Conservation (phyloP, 2,888 invertebrate species). For the Spodoptera picta region DNA sequence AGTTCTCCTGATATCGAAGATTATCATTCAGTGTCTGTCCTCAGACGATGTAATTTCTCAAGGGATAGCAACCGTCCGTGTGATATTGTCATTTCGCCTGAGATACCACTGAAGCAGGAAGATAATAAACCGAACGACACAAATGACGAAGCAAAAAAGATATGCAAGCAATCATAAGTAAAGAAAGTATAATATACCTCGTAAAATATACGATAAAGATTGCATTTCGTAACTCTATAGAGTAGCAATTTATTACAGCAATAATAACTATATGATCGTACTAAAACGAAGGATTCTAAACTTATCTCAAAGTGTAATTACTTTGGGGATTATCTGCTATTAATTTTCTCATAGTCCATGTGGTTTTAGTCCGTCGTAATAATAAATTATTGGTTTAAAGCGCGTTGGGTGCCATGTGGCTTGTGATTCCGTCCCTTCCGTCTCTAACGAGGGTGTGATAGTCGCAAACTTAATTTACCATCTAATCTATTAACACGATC, state of each 20-base stretch:
- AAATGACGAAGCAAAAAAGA: too few relatives aligned
- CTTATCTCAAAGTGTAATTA: conserved; percentile 54
- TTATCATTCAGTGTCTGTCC: too few relatives aligned
- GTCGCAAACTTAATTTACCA: conserved; percentile 72
- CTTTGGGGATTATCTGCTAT: conserved; percentile 65
- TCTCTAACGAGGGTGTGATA: conserved; percentile 75
- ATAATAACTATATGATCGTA: conserved; percentile 25
- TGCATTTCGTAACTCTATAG: conserved; percentile 14
- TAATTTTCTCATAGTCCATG: conserved; percentile 64
- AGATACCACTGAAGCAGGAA: too few relatives aligned
- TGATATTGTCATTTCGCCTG: too few relatives aligned
- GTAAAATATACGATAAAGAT: conserved; percentile 17
- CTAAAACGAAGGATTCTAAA: conserved; percentile 40
- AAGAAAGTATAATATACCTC: too few relatives aligned
- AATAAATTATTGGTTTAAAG: conserved; percentile 71
- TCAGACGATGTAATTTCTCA: too few relatives aligned
- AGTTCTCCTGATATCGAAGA: too few relatives aligned
- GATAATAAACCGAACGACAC: too few relatives aligned
- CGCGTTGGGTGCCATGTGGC: conserved; percentile 64
- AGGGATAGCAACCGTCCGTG: too few relatives aligned
- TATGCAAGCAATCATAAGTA: too few relatives aligned
- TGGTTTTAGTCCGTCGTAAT: conserved; percentile 63
- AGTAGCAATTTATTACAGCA: conserved; percentile 28
- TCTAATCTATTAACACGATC: conserved; percentile 73
- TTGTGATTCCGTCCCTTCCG: conserved; percentile 59